These are phyloP conservation scores for Luperina nickerlii DNA, from an alignment of 2,888 invertebrate species.

Conservation along the genomic window DNA sequence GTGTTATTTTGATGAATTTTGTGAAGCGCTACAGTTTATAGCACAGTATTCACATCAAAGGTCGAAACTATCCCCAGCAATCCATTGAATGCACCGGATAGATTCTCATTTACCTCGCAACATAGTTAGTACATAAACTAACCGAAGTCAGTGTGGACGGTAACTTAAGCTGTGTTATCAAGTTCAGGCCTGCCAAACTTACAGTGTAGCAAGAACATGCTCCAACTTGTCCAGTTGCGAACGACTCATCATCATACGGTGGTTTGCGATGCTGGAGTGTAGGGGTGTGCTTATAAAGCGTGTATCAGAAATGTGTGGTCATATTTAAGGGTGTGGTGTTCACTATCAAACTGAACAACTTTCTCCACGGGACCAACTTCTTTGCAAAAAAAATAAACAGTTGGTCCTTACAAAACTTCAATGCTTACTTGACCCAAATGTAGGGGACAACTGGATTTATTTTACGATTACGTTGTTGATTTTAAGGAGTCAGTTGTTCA, in stretches of 20 bases:
- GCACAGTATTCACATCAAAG: background rate
- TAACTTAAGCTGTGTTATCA: slow-evolving; percentile 44
- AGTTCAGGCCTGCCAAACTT: slow-evolving; percentile 52
- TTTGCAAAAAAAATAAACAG: no score
- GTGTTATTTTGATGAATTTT: background rate
- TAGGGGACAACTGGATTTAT: no score
- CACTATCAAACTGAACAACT: no score
- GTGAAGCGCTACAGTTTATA: no score
- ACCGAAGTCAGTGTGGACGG: slow-evolving; percentile 18
- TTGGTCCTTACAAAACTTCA: no score
- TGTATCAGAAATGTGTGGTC: background rate
- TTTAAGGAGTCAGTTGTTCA: no score
- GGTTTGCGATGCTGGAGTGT: background rate
- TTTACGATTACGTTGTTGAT: no score
- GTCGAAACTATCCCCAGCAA: background rate
- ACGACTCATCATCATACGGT: slow-evolving; percentile 58
- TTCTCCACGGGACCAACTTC: no score
- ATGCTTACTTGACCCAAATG: background rate
- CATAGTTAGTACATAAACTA: slow-evolving; percentile 17
- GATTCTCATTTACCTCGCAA: slow-evolving; percentile 10
- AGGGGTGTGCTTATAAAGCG: background rate
- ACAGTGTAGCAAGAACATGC: slow-evolving; percentile 36
- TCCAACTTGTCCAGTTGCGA: slow-evolving; percentile 54
- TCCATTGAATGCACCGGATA: background rate
- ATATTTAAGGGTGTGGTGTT: no score